Evolutionary conservation across 2,888 invertebrate species (phyloP).

Genomic region (Prenolepis imparis): DNA sequence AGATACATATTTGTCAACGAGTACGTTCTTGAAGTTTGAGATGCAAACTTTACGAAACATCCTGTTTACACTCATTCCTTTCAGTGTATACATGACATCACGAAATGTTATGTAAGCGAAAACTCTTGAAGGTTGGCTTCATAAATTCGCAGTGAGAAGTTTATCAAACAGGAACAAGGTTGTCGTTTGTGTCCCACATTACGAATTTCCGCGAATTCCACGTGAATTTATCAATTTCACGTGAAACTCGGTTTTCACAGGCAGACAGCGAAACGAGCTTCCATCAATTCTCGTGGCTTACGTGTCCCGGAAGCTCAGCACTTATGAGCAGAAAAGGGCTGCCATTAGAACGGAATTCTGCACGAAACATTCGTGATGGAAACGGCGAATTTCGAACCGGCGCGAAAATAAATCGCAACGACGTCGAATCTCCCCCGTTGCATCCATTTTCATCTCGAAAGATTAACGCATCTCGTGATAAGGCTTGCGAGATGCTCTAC

Average conservation of each 20-base stretch:
- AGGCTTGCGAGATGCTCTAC: neutral
- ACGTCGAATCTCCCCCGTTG: conserved; percentile 3
- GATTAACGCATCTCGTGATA: conserved; percentile 30
- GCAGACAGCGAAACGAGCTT: neutral
- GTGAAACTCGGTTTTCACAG: neutral
- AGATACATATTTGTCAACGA: neutral
- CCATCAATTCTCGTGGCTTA: conserved; percentile 16
- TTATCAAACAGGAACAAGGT: conserved; percentile 28
- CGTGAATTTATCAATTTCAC: conserved; percentile 48
- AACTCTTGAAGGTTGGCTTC: conserved; percentile 30
- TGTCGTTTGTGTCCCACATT: conserved; percentile 10
- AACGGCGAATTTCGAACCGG: neutral
- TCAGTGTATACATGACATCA: conserved; percentile 1
- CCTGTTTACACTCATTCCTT: conserved; percentile 20
- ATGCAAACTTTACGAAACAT: conserved; percentile 27
- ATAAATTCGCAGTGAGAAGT: conserved; percentile 31
- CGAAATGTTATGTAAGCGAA: conserved; percentile 33
- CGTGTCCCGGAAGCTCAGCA: conserved; percentile 8
- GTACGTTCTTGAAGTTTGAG: neutral
- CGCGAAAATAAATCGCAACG: conserved; percentile 16
- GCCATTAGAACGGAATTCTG: conserved; percentile 12
- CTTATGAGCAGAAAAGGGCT: conserved; percentile 30
- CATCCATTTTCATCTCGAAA: conserved; percentile 27
- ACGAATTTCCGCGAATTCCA: neutral
- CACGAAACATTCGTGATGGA: neutral